Percentiles rank a stretch among this genome's conserved stretches.
These are phyloP conservation scores for Pluvianellus socialis DNA, from an alignment of 2,113 vertebrate species.

Conservation along the genomic window DNA sequence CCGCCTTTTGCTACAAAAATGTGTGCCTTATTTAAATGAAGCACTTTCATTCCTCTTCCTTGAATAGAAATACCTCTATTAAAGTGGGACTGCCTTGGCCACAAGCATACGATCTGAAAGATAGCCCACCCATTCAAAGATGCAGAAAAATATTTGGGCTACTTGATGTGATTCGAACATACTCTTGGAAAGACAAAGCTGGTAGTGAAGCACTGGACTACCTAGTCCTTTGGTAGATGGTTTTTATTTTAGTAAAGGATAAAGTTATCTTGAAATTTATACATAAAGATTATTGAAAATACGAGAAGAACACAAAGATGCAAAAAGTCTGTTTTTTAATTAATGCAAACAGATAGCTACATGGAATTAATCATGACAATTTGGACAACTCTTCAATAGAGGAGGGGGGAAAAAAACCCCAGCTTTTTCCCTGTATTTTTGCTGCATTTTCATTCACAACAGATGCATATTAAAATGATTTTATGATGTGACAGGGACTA, in stretches of 20 bases:
- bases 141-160: neutral
- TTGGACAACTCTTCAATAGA: neutral
- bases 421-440: neutral
- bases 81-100: neutral
- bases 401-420: rapidly evolving
- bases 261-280: neutral
- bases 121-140: neutral
- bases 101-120: neutral
- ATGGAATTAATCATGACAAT: neutral
- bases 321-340: neutral
- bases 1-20: neutral
- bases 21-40: neutral
- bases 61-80: neutral
- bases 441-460: neutral
- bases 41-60: neutral
- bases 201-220: neutral
- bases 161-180: neutral
- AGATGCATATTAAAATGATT: neutral
- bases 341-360: neutral
- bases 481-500: neutral
- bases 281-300: neutral
- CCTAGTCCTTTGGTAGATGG: neutral
- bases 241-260: neutral
- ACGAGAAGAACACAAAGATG: neutral
- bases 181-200: neutral